phyloP scores from a whole-genome alignment of 1,140 invertebrate genomes.

The Euura lappo region DNA sequence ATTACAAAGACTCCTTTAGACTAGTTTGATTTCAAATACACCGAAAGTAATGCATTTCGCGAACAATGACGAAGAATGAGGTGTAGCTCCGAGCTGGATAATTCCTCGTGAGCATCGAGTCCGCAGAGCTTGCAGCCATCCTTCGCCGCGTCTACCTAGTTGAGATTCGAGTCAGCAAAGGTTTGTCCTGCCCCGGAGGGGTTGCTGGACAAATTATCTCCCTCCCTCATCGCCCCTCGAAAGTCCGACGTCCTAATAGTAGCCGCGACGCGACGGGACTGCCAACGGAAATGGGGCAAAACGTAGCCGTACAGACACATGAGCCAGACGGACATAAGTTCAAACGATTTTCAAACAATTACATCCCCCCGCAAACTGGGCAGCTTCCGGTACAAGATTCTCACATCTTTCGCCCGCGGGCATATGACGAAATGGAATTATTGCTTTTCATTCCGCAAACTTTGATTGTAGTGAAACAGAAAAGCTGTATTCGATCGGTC shows the following conservation, averaged over 20 bases:
- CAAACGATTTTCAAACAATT: slow-evolving; percentile 1
- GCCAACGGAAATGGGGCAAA: slow-evolving; percentile 36
- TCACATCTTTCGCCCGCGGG: background rate
- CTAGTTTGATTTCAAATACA: too few relatives aligned
- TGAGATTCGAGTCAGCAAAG: slow-evolving; percentile 53
- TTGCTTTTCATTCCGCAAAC: too few relatives aligned
- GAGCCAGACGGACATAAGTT: background rate
- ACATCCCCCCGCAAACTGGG: background rate
- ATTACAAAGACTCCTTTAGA: too few relatives aligned
- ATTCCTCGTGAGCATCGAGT: too few relatives aligned
- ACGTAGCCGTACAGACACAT: background rate
- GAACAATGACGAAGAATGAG: too few relatives aligned
- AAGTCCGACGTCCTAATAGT: slow-evolving; percentile 42
- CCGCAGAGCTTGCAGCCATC: too few relatives aligned
- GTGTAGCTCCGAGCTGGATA: too few relatives aligned
- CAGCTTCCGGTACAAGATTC: too few relatives aligned
- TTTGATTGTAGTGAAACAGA: too few relatives aligned
- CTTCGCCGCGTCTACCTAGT: slow-evolving; percentile 33
- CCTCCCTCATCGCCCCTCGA: slow-evolving; percentile 34
- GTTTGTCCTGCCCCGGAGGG: slow-evolving; percentile 23
- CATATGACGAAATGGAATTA: too few relatives aligned
- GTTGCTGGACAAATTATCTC: slow-evolving; percentile 53
- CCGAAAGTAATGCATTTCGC: too few relatives aligned
- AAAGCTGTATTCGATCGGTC: too few relatives aligned
- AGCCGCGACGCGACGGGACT: slow-evolving; percentile 43